Conservation (phyloP, 2,113 vertebrate genomes). For the Oophaga pumilio region DNA sequence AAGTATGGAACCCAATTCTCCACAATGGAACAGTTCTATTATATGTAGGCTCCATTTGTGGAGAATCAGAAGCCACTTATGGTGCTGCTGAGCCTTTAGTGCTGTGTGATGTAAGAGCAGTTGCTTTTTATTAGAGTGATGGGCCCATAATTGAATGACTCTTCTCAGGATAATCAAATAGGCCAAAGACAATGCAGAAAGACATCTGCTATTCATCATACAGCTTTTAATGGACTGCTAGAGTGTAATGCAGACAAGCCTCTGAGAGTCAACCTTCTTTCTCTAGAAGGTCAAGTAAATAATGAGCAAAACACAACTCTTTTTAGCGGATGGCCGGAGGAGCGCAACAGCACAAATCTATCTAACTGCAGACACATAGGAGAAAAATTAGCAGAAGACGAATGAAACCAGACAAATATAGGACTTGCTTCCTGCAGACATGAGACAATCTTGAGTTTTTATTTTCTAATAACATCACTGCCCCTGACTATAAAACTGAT, state of each 20-base stretch:
- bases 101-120: background rate
- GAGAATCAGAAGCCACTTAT: background rate
- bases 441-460: background rate
- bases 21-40: background rate
- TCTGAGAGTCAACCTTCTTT: background rate
- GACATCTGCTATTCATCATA: slow-evolving; percentile 22
- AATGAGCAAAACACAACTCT: background rate
- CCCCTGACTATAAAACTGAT: background rate
- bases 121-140: slow-evolving; percentile 11
- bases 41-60: background rate
- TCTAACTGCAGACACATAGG: background rate
- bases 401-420: background rate
- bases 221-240: slow-evolving; percentile 29
- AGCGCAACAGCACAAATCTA: background rate
- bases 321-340: background rate
- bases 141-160: background rate
- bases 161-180: slow-evolving; percentile 1
- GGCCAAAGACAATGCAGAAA: slow-evolving; percentile 7
- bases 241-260: slow-evolving; percentile 3
- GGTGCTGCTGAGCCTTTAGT: background rate
- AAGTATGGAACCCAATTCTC: no score
- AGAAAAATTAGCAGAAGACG: background rate
- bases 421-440: background rate
- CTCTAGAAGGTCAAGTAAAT: slow-evolving; percentile 9
- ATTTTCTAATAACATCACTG: background rate